phyloP scores from a whole-genome alignment of 1,140 invertebrate genomes.

The Calliopsis andreniformis region DNA sequence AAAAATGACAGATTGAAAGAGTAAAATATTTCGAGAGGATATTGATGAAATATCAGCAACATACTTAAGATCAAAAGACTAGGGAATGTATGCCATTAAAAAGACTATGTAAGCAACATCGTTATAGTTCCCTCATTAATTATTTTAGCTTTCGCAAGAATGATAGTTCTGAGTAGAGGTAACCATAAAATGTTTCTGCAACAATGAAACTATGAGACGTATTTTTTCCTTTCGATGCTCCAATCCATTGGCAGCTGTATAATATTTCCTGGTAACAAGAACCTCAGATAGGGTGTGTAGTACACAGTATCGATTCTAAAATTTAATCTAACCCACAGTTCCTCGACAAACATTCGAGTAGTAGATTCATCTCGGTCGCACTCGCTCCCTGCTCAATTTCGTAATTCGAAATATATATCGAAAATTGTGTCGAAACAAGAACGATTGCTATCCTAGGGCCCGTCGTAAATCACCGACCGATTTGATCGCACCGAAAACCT shows the following conservation, averaged over 20 bases:
- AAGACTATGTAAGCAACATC: too few species aligned
- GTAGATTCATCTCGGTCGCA: not conserved
- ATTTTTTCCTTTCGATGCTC: too few species aligned
- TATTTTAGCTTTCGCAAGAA: too few species aligned
- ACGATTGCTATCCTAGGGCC: constrained; percentile 58
- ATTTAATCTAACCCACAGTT: not conserved
- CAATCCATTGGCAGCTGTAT: too few species aligned
- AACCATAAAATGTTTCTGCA: too few species aligned
- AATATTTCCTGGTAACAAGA: too few species aligned
- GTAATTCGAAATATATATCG: constrained; percentile 54
- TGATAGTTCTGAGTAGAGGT: too few species aligned
- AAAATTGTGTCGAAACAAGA: constrained; percentile 62
- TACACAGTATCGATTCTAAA: not conserved
- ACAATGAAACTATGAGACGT: too few species aligned
- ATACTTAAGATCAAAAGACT: not conserved
- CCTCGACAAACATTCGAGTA: not conserved
- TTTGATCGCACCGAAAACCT: constrained; percentile 59
- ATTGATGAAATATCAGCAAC: not conserved
- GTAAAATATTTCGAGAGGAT: not conserved
- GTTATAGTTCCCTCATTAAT: too few species aligned
- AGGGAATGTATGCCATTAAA: too few species aligned
- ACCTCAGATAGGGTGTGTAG: too few species aligned
- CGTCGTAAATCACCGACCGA: constrained; percentile 65
- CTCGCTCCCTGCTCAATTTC: constrained; percentile 23
- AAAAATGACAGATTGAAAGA: constrained; percentile 5